Base-by-base conservation (phyloP, 1,140 invertebrate genomes). In the Rhagoletis pomonella region DNA sequence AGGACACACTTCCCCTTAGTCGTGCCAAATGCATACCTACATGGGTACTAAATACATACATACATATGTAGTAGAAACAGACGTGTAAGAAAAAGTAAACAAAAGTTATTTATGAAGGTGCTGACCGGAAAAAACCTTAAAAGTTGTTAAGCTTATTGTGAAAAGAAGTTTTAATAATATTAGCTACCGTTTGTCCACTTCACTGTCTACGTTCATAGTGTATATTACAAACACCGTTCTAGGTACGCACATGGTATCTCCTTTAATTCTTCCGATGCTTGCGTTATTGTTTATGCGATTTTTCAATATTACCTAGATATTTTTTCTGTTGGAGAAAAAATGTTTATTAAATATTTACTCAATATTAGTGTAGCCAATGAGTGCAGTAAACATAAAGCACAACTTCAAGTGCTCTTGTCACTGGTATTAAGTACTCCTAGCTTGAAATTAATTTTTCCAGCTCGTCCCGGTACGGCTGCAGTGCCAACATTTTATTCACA, bases 101-200 rank as follows among this genome's bases (percentile, higher is more conserved):
- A 81, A 10, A 12, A 29, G 12, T 12, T 55, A n/a, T 55, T 1
- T 39, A 67, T 29, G 47, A 81, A 55, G n/a, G 73, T 81, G 73
- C 73, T 81, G 73, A 19, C 73, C 47, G 47, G 73, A 19, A 81
- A 44, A 44, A 12, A 3, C 10, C 3, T 73, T 10, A 67, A 42
- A 67, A 19, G 9, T 67, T 67, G 29, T 19, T 44, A 47, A 47
- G 67, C 67, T 44, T 44, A 73, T 73, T 73, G 44, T 73, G 67
- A 73, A 73, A 73, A 44, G 67, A 73, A 73, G 67, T 73, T 47
- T 73, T 12, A 73, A 5, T 47, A 73, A 73, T 44, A 44, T 73
- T 47, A 47, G 42, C 67, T 73, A 42, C 12, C 67, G 67, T 17
- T 73, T 73, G 12, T 44, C 67, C 67, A 73, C 17, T 29, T 42